Conservation (phyloP, 2,797 vertebrate species). For the Pseudochromis fuscus region DNA sequence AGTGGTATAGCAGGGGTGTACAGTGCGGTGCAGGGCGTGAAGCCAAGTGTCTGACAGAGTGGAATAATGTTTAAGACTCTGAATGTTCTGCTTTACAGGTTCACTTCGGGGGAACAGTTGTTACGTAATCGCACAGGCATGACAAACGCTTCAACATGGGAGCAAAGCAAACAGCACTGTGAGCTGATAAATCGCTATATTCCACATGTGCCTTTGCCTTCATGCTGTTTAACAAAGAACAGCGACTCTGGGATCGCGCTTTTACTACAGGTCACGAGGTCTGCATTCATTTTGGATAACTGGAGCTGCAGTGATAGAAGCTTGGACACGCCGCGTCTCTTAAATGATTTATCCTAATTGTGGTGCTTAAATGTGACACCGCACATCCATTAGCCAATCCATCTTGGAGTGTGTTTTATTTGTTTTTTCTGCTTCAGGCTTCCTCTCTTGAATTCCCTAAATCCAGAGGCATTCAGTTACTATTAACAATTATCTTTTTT, state of each 20-base stretch:
- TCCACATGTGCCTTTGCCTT: not conserved
- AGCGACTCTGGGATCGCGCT: not conserved
- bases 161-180: constrained; percentile 27
- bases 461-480: constrained; percentile 1
- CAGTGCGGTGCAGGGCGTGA: constrained; percentile 4
- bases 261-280: constrained; percentile 18
- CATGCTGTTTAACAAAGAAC: constrained; percentile 1
- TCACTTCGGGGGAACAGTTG: constrained; percentile 29
- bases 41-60: constrained; percentile 35
- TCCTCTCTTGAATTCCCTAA: not conserved
- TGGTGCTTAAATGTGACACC: not conserved
- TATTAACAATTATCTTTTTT: not conserved
- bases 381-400: not conserved
- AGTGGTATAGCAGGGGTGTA: not conserved
- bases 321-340: not conserved
- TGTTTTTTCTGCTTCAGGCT: not conserved
- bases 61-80: constrained; percentile 42
- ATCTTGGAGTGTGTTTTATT: constrained; percentile 5
- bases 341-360: constrained; percentile 5
- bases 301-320: constrained; percentile 4
- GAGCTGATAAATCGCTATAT: not conserved
- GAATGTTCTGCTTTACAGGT: constrained; percentile 41
- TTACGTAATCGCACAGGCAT: constrained; percentile 54
- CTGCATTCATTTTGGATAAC: constrained; percentile 2
- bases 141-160: constrained; percentile 52